Evolutionary conservation across 2,113 vertebrate species (phyloP).

Genomic region (Cebus imitator): DNA sequence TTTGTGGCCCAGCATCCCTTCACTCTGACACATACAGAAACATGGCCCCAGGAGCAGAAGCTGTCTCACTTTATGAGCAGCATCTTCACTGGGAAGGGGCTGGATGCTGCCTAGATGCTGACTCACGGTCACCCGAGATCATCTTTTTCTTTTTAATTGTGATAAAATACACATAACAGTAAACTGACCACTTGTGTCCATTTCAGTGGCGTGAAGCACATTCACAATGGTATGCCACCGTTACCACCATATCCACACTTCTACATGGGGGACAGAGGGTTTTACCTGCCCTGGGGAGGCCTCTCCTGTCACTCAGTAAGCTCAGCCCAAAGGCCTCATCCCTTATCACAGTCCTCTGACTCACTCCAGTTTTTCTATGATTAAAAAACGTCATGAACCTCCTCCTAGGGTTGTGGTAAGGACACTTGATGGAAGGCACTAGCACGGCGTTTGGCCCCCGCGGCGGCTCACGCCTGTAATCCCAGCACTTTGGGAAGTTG

Average conservation of each 20-base stretch:
- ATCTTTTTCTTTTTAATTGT: neutral
- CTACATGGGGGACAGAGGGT: no score
- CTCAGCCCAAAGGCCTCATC: neutral
- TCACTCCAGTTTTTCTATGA: neutral
- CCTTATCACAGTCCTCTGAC: neutral
- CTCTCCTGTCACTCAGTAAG: neutral
- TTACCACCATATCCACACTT: neutral
- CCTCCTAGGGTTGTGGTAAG: fast-evolving
- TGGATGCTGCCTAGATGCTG: neutral
- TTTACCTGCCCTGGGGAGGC: neutral
- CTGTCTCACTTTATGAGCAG: fast-evolving
- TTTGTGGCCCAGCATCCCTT: no score
- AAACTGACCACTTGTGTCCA: neutral
- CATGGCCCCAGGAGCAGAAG: neutral
- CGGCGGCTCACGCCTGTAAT: no score
- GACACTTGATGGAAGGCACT: fast-evolving
- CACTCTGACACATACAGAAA: neutral
- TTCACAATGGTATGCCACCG: neutral
- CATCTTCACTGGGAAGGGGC: neutral
- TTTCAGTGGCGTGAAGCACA: neutral
- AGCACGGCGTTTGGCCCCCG: fast-evolving
- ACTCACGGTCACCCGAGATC: no score
- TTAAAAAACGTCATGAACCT: neutral
- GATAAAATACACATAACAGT: neutral
- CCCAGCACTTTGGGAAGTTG: no score